Conservation (phyloP, 1,140 invertebrate genomes). For the Zaprionus vittiger region DNA sequence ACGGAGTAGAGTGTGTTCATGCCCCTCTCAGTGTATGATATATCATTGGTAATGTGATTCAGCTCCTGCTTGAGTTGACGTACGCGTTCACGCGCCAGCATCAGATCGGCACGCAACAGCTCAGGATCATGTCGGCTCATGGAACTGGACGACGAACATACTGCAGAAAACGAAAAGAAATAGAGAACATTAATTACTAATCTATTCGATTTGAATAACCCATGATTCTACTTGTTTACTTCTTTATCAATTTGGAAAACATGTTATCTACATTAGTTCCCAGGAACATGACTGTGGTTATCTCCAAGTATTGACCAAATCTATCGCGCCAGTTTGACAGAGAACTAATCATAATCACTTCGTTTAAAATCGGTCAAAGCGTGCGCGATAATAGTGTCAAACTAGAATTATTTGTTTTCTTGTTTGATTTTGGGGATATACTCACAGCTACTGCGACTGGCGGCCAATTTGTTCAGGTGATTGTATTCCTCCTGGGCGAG, state of each 20-base stretch:
- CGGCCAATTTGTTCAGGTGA: conserved; percentile 94
- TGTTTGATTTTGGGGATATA: conserved; percentile 66
- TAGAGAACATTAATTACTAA: neutral
- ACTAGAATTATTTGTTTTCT: neutral
- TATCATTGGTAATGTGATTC: conserved; percentile 95
- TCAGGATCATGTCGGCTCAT: conserved; percentile 98
- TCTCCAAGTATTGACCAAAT: conserved; percentile 20
- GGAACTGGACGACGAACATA: conserved; percentile 95
- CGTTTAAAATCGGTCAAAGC: neutral
- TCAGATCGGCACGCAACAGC: conserved; percentile 95
- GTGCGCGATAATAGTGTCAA: neutral
- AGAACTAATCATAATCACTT: neutral
- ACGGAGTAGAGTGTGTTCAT: conserved; percentile 96
- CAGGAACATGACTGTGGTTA: neutral
- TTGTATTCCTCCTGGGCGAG: conserved; percentile 98
- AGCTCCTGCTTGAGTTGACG: conserved; percentile 95
- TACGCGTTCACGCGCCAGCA: conserved; percentile 94
- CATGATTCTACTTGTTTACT: neutral
- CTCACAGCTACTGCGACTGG: conserved; percentile 94
- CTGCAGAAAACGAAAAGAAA: conserved; percentile 85
- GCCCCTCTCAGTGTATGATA: conserved; percentile 95
- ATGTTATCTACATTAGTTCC: neutral
- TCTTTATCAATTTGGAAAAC: neutral
- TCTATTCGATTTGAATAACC: neutral
- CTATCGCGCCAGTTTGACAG: conserved; percentile 29